Base-by-base conservation (phyloP, 2,797 vertebrate species). In the Loriculus beryllinus region DNA sequence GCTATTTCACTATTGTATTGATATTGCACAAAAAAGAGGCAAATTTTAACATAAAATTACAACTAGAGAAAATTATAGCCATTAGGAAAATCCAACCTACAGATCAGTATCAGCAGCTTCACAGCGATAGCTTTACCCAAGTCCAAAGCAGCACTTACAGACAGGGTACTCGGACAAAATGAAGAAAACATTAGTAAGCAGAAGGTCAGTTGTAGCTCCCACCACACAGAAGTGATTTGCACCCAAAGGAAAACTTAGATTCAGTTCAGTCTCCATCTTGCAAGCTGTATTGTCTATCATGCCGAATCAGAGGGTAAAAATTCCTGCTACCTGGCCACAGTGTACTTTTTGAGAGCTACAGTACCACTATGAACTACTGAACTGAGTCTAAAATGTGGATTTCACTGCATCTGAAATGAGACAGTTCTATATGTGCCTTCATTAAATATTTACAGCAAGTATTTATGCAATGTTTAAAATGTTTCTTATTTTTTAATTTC, bases 361-460 rank as follows among this genome's bases (percentile, higher is more conserved):
- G 49, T 57, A 29, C 22, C 22, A 62, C 39, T 71, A 39, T 25
- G 33, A 72, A 48, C 51, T 71, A 56, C 52, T n/a, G 54, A 42
- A 90, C 14, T 28, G 77, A 80, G 72, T 42, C 60, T 88, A 54
- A 93, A 75, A 63, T 63, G 40, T 10, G 15, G 56, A 64, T 93
- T 94, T 88, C 26, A 43, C 9, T 8, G 47, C 42, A 63, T 35
- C 12, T 65, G 65, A 86, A 60, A 68, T 13, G 10, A 85, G 16
- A 19, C 47, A 39, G 51, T 48, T 69, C 49, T 72, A 19, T 31
- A 42, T 7, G 47, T 48, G 49, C 25, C 21, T 39, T 65, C 59
- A 78, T 65, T 60, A 81, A 80, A 63, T 68, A 91, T 60, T 78
- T 93, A 84, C 45, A 74, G 23, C 59, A 60, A 93, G 23, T 16